Evolutionary conservation across 2,797 vertebrate species (phyloP), one percentile per base, ranked within the genome.

Genomic region (Myotis myotis): DNA sequence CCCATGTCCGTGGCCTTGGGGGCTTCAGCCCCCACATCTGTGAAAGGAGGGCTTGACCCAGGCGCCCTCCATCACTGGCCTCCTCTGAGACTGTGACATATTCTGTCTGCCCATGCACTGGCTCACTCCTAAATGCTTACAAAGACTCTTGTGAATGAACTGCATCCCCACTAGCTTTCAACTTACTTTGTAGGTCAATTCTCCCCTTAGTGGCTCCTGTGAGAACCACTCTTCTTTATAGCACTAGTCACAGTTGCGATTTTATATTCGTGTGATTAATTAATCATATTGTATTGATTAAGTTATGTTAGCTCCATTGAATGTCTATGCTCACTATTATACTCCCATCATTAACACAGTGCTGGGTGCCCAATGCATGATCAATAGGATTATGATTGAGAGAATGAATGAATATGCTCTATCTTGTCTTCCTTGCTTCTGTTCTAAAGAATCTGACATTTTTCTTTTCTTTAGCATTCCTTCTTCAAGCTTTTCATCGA

Each of bases 81-180:
- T 60, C 23, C 47, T 79, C 20, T 12, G 28, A 49, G 23, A 57
- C 22, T 0, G 1, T 9, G 16, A 6, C 41, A 19, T 0, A 4
- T 1, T 8, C 20, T 15, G 0, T 13, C 13, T n/a, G 47, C 8
- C 0, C 9, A 17, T 2, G 16, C 12, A 38, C 10, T 30, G 22
- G 8, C n/a, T 83, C 51, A 6, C 11, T 23, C 57, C 33, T 20
- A 60, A 71, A 22, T 15, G 33, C 30, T 22, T 70, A 16, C 44
- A 8, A 28, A 68, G 70, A 15, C 23, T 33, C 23, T 30, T 36
- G 8, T 33, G n/a, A 47, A 8, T 22, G 33, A 86, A 16, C 6
- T 2, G 0, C 5, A n/a, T 4, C 49, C 33, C 41, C 30, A 28
- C 25, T 6, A 60, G 36, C 15, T 60, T 23, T 25, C 4, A 79